Evolutionary conservation across 2,888 invertebrate species (phyloP).

Genomic region (Xestobium rufovillosum): DNA sequence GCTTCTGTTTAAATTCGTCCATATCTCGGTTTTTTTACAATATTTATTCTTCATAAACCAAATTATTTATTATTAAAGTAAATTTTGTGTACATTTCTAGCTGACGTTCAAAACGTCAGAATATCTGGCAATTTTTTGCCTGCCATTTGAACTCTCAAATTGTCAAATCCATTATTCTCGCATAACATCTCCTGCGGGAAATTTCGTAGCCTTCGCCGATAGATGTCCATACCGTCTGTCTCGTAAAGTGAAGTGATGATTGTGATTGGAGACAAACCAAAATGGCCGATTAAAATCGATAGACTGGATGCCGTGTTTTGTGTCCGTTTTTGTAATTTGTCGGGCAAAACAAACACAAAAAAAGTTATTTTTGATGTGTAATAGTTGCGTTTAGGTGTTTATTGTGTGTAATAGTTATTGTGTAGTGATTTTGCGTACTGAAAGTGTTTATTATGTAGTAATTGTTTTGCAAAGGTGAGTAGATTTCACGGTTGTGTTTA

Average conservation of each 20-base stretch:
- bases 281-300: conserved; percentile 38
- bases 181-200: too few relatives aligned
- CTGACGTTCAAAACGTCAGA: conserved; percentile 6
- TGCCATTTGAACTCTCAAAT: too few relatives aligned
- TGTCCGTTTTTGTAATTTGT: conserved; percentile 27
- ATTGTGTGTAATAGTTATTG: conserved; percentile 1
- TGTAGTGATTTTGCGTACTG: neutral
- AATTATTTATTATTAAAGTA: too few relatives aligned
- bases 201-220: too few relatives aligned
- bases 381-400: conserved; percentile 12
- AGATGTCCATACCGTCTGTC: too few relatives aligned
- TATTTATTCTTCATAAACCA: neutral
- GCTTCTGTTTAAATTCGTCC: conserved; percentile 43
- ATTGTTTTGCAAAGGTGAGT: conserved; percentile 8
- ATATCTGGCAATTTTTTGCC: too few relatives aligned
- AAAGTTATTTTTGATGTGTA: conserved; percentile 20
- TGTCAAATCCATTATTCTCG: too few relatives aligned
- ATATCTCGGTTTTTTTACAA: conserved; percentile 27
- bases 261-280: too few relatives aligned
- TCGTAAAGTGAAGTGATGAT: too few relatives aligned
- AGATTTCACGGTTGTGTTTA: conserved; percentile 12
- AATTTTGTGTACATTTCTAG: conserved; percentile 7
- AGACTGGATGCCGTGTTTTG: conserved; percentile 34
- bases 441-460: conserved; percentile 12
- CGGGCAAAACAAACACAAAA: conserved; percentile 24